Evolutionary conservation across 1,140 invertebrate genomes (phyloP).

Genomic region (Limonius californicus): DNA sequence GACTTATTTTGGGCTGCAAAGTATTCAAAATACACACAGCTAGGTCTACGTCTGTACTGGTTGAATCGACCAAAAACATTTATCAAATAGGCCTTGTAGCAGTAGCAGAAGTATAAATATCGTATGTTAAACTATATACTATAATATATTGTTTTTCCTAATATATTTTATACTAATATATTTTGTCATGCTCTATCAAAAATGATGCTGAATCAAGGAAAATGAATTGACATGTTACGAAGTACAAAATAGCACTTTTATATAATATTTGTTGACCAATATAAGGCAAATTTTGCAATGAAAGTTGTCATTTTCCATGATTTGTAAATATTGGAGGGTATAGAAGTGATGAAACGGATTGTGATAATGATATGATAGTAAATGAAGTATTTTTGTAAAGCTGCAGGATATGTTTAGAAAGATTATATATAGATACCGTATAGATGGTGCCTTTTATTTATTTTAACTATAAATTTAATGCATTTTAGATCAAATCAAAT

Average conservation of each 20-base stretch:
- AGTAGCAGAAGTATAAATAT: slow-evolving; percentile 4
- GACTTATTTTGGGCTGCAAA: not conserved
- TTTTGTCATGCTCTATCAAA: slow-evolving; percentile 11
- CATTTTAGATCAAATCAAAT: slow-evolving; percentile 11
- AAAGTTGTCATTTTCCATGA: slow-evolving; percentile 17
- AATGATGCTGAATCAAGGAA: slow-evolving; percentile 11
- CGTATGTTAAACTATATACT: slow-evolving; percentile 6
- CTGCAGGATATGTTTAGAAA: slow-evolving; percentile 10
- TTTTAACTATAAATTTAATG: slow-evolving; percentile 13
- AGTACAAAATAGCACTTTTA: slow-evolving; percentile 1
- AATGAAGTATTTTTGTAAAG: slow-evolving; percentile 22
- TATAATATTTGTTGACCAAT: slow-evolving; percentile 6
- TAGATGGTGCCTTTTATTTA: slow-evolving; percentile 22
- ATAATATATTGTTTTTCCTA: slow-evolving; percentile 9
- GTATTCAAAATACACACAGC: no score
- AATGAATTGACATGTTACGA: slow-evolving; percentile 3
- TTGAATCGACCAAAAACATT: not conserved
- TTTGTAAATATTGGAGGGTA: slow-evolving; percentile 16
- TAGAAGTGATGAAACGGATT: slow-evolving; percentile 23
- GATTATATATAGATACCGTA: slow-evolving; percentile 11
- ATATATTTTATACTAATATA: slow-evolving; percentile 15
- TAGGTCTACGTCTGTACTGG: no score
- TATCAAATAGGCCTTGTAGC: slow-evolving; percentile 8
- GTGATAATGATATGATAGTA: slow-evolving; percentile 19
- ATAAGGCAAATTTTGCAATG: not conserved